Conservation (phyloP, 2,113 vertebrate genomes). For the Zosterops japonicus region DNA sequence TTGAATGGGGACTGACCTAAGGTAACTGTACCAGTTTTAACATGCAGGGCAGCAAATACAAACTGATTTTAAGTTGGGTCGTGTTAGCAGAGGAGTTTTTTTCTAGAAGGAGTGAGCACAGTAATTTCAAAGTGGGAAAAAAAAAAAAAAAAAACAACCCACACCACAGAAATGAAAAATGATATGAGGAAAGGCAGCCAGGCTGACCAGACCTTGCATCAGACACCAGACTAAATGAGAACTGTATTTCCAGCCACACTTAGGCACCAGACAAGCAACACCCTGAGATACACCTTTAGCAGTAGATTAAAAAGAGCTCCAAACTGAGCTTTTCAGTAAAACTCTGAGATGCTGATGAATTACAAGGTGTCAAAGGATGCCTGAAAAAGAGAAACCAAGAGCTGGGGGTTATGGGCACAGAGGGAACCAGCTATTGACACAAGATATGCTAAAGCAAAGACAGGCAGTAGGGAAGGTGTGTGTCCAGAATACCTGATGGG, state of each 20-base stretch:
- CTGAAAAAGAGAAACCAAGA: conserved; percentile 14
- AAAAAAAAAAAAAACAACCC: neutral
- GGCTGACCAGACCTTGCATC: neutral
- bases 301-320: conserved; percentile 26
- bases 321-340: neutral
- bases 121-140: neutral
- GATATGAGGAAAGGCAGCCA: neutral
- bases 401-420: neutral
- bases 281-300: neutral
- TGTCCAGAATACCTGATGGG: neutral
- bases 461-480: neutral
- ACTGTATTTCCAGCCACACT: neutral
- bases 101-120: neutral
- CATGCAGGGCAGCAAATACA: neutral
- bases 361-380: neutral
- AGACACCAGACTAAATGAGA: neutral
- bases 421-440: conserved; percentile 14
- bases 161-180: neutral
- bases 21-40: neutral
- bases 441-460: neutral
- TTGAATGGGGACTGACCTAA: neutral
- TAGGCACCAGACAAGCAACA: neutral
- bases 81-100: neutral
- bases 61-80: neutral
- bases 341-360: neutral